Conservation (phyloP, 2,888 invertebrate genomes). For the Acronicta leporina region DNA sequence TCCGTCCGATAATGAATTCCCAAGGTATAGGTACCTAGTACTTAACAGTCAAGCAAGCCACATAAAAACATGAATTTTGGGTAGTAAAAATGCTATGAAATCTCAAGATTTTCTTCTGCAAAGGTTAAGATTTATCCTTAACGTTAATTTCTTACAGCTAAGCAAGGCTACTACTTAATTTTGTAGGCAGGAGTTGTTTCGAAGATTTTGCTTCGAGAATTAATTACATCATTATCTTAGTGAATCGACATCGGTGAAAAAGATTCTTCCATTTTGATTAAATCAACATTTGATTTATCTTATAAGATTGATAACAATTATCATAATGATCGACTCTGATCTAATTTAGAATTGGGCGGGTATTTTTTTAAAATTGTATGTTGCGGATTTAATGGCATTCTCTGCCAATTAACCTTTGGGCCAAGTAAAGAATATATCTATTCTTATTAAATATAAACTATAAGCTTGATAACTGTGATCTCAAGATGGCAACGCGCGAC, state of each 20-base stretch:
- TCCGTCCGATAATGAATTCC: too few relatives aligned
- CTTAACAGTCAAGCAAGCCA: too few relatives aligned
- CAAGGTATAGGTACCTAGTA: too few relatives aligned
- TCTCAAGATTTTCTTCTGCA: background rate
- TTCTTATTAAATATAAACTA: too few relatives aligned
- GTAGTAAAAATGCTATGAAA: too few relatives aligned
- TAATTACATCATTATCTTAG: constrained; percentile 27
- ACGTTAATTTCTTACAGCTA: background rate
- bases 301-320: background rate
- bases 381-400: too few relatives aligned
- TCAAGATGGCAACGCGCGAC: too few relatives aligned
- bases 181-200: constrained; percentile 4
- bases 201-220: constrained; percentile 8
- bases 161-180: background rate
- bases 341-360: constrained; percentile 5
- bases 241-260: constrained; percentile 11
- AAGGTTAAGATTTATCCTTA: background rate
- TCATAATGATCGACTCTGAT: background rate
- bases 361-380: too few relatives aligned
- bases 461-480: too few relatives aligned
- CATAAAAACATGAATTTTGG: too few relatives aligned
- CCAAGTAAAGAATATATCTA: too few relatives aligned
- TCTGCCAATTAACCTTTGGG: too few relatives aligned
- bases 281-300: background rate
- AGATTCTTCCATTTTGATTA: constrained; percentile 5